A percentile compares a stretch with the other conserved stretches of the same genome.
phyloP scores from a whole-genome alignment of 2,797 vertebrate genomes.

The Coilia nasus region DNA sequence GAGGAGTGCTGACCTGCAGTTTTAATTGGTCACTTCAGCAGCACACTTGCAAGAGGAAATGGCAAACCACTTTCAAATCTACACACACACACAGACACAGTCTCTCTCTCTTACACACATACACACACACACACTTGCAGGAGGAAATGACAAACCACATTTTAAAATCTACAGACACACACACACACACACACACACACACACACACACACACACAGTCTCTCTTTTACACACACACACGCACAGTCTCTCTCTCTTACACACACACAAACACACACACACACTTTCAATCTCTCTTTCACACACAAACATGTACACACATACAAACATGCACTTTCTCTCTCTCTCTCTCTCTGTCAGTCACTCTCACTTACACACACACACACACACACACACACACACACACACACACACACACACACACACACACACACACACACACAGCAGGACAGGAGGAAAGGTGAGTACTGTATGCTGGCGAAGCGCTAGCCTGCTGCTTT shows the following conservation, averaged over 20 bases:
- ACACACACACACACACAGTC: neutral
- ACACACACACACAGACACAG: neutral
- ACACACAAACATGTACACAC: neutral
- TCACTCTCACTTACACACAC: neutral
- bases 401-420: constrained; percentile 26
- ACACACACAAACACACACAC: neutral
- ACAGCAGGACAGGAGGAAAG: neutral
- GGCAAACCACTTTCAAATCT: too few species aligned
- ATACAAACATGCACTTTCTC: neutral
- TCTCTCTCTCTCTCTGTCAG: too few species aligned
- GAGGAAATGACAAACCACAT: too few species aligned
- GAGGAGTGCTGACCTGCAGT: constrained; percentile 44
- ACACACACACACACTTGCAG: neutral
- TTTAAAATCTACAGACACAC: neutral
- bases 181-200: constrained; percentile 5
- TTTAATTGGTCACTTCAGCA: constrained; percentile 73
- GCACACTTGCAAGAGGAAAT: too few species aligned
- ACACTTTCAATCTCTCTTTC: too few species aligned
- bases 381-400: neutral
- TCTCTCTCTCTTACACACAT: neutral
- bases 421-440: neutral
- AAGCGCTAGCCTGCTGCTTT: too few species aligned
- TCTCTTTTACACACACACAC: neutral
- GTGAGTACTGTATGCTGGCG: too few species aligned
- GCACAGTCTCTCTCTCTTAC: too few species aligned